Evolutionary conservation across 2,113 vertebrate genomes (phyloP).

Genomic region (Ursus arctos): DNA sequence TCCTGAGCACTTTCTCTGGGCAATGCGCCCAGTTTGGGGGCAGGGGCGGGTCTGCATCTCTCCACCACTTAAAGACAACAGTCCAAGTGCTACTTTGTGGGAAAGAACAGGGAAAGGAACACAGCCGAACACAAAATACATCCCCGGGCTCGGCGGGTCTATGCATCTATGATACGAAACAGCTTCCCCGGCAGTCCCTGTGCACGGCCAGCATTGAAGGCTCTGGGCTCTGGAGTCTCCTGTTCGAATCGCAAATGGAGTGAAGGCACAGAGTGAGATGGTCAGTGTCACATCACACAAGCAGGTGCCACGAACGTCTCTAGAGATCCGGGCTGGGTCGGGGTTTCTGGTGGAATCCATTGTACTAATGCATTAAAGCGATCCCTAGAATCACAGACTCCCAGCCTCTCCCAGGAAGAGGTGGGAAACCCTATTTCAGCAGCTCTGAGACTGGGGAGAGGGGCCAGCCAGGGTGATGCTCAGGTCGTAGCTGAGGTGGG

Average conservation of each 20-base stretch:
- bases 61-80: background rate
- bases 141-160: rapidly evolving
- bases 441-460: background rate
- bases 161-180: background rate
- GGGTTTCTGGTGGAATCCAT: rapidly evolving
- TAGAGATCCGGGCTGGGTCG: background rate
- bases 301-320: background rate
- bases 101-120: background rate
- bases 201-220: no score
- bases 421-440: background rate
- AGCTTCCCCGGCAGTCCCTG: background rate
- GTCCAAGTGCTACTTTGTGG: background rate
- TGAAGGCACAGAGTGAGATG: background rate
- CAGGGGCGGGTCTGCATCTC: background rate
- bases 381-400: background rate
- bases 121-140: background rate
- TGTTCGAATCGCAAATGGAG: background rate
- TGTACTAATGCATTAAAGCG: background rate
- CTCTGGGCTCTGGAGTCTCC: background rate
- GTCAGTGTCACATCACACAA: background rate
- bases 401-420: background rate
- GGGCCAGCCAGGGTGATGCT: background rate
- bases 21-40: rapidly evolving
- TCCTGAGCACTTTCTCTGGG: background rate
- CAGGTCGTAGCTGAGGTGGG: background rate